phyloP scores from a whole-genome alignment of 1,140 invertebrate genomes.

The Rhyacophila brunnea region DNA sequence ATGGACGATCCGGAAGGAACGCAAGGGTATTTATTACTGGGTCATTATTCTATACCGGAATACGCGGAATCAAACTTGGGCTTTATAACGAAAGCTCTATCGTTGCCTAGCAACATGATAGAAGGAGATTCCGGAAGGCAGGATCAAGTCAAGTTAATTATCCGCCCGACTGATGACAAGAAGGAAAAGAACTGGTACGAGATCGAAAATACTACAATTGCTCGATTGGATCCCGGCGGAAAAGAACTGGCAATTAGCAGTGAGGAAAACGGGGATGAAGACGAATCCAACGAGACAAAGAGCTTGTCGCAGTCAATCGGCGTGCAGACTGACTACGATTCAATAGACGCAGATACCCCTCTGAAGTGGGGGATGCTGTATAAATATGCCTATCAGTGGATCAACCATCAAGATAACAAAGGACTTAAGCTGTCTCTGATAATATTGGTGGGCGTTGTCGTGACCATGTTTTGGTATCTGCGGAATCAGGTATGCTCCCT shows the following conservation, averaged over 20 bases:
- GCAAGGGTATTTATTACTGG: conserved; percentile 55
- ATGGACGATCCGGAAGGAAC: conserved; percentile 45
- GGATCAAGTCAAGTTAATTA: conserved; percentile 20
- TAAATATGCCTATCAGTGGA: conserved; percentile 55
- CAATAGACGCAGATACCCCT: conserved; percentile 6
- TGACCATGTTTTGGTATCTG: conserved; percentile 72
- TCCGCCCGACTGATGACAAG: conserved; percentile 19
- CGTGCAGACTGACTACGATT: conserved; percentile 46
- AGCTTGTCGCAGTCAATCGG: conserved; percentile 21
- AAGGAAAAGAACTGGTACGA: conserved; percentile 21
- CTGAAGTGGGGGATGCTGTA: conserved; percentile 42
- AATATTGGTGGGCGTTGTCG: conserved; percentile 62
- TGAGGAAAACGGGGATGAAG: not conserved
- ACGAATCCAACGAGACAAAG: conserved; percentile 16
- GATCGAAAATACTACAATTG: conserved; percentile 17
- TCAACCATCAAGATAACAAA: conserved; percentile 68
- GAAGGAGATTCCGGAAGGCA: conserved; percentile 13
- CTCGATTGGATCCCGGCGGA: too few species aligned
- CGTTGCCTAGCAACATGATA: conserved; percentile 16
- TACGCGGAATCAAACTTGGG: conserved; percentile 40
- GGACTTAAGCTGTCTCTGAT: conserved; percentile 66
- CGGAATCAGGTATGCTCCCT: conserved; percentile 54
- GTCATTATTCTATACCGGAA: conserved; percentile 81
- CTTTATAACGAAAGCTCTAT: conserved; percentile 34
- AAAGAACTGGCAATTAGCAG: not conserved